phyloP scores from a whole-genome alignment of 2,113 vertebrate genomes.

The Meles meles region DNA sequence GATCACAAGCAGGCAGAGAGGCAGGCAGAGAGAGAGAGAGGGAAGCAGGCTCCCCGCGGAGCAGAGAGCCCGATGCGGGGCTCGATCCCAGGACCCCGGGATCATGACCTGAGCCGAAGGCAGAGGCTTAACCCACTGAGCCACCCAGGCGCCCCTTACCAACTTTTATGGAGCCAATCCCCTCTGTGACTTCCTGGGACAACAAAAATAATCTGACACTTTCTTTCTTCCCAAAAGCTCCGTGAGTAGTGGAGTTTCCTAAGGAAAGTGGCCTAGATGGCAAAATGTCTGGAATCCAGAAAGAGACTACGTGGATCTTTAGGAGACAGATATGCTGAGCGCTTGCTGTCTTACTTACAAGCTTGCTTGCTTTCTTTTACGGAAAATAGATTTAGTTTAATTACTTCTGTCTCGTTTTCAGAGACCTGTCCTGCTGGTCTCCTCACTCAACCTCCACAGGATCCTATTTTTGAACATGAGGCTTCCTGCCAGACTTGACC shows the following conservation, averaged over 20 bases:
- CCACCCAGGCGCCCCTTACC: background rate
- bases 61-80: no score
- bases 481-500: constrained; percentile 41
- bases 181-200: background rate
- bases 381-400: background rate
- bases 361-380: background rate
- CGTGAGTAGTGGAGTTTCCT: background rate
- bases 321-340: background rate
- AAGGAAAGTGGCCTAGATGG: background rate
- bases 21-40: no score
- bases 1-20: no score
- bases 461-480: background rate
- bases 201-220: background rate
- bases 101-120: no score
- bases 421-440: background rate
- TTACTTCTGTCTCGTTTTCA: constrained; percentile 52
- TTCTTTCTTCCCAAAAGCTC: background rate
- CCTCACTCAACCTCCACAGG: background rate
- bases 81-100: no score
- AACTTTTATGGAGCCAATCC: background rate
- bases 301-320: background rate
- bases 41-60: no score
- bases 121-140: no score
- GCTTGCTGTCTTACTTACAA: background rate
- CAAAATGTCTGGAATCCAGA: background rate